Evolutionary conservation across 1,140 invertebrate genomes (phyloP).

Genomic region (Trichogramma pretiosum): DNA sequence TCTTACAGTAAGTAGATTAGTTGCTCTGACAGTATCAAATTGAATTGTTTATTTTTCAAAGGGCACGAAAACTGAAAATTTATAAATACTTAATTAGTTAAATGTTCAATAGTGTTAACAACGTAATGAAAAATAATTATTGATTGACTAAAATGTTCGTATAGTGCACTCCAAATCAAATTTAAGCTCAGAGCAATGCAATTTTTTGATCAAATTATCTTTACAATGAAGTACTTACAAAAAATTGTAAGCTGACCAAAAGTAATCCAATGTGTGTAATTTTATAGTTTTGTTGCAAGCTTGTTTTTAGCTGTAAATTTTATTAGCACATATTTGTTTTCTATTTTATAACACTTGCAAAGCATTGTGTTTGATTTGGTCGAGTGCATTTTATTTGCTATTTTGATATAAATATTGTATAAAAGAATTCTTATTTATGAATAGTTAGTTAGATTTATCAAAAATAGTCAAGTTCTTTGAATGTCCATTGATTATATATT

Average conservation of each 20-base stretch:
- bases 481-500: constrained; percentile 2
- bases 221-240: too few relatives aligned
- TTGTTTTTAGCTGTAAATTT: too few relatives aligned
- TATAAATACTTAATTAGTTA: too few relatives aligned
- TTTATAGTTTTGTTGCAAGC: too few relatives aligned
- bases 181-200: constrained; percentile 9
- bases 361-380: constrained; percentile 17
- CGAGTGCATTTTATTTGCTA: constrained; percentile 15
- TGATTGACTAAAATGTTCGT: too few relatives aligned
- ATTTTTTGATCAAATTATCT: constrained; percentile 2
- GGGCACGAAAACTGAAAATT: constrained; percentile 45
- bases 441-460: constrained; percentile 1
- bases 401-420: background rate
- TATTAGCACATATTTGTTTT: too few relatives aligned
- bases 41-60: constrained; percentile 46
- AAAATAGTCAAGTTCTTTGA: background rate
- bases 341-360: too few relatives aligned
- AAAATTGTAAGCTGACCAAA: too few relatives aligned
- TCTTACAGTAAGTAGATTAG: constrained; percentile 36
- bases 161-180: constrained; percentile 17
- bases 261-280: too few relatives aligned
- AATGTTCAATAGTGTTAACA: too few relatives aligned
- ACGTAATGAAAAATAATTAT: too few relatives aligned
- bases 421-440: background rate
- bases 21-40: constrained; percentile 32